Percentiles rank a stretch among this genome's conserved stretches.
phyloP scores from a whole-genome alignment of 1,140 invertebrate species.

The Drosophila gunungcola region DNA sequence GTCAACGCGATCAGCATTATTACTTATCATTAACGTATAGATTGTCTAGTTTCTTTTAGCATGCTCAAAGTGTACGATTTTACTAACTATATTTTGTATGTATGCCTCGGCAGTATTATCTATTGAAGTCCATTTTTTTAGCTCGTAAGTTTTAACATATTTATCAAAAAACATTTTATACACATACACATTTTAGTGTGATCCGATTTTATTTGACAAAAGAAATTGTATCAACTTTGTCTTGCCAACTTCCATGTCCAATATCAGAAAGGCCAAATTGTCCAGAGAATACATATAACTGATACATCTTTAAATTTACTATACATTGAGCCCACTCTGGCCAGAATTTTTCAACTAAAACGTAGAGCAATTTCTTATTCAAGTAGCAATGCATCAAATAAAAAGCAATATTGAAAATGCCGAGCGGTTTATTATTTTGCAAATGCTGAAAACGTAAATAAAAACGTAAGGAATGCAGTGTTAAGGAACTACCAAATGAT shows the following conservation, averaged over 20 bases:
- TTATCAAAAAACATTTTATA: conserved; percentile 47
- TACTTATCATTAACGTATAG: conserved; percentile 46
- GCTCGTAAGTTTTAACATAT: conserved; percentile 55
- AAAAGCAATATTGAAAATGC: conserved; percentile 71
- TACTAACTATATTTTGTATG: conserved; percentile 49
- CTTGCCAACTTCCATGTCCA: not conserved
- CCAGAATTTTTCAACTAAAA: conserved; percentile 44
- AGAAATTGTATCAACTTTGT: not conserved
- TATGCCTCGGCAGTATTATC: conserved; percentile 67
- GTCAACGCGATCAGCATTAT: conserved; percentile 54
- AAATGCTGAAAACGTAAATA: conserved; percentile 12
- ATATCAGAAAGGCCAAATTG: not conserved
- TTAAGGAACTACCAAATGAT: conserved; percentile 93
- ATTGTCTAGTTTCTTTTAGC: conserved; percentile 47
- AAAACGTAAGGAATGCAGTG: conserved; percentile 6
- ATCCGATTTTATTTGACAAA: not conserved
- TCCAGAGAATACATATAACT: not conserved
- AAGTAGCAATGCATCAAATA: conserved; percentile 78
- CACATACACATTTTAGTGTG: conserved; percentile 13
- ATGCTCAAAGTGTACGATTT: conserved; percentile 64
- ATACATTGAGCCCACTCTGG: conserved; percentile 3
- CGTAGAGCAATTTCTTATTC: conserved; percentile 67
- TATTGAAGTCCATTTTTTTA: conserved; percentile 57
- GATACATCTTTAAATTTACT: conserved; percentile 10
- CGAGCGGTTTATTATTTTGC: conserved; percentile 10